Evolutionary conservation across 2,797 vertebrate species (phyloP).

Genomic region (Podargus strigoides): DNA sequence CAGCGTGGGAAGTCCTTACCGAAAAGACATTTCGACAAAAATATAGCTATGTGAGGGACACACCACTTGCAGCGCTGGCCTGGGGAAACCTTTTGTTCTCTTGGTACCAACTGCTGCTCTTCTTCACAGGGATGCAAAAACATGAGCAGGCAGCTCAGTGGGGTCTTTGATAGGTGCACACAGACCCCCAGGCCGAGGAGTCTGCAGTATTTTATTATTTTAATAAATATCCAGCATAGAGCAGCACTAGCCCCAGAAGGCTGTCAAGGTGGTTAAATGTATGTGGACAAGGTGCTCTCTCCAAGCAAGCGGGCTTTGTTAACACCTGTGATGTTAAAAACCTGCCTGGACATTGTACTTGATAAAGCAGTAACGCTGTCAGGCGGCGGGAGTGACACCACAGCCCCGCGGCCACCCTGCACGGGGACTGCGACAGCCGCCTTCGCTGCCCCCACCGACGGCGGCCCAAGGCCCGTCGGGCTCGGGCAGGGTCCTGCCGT

Average conservation of each 20-base stretch:
- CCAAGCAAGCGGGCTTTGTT: not conserved
- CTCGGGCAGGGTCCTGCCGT: no score
- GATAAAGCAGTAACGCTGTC: not conserved
- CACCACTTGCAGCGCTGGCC: not conserved
- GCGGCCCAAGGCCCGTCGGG: not conserved
- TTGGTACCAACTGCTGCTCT: not conserved
- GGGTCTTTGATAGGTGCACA: rapidly evolving
- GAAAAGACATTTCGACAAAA: not conserved
- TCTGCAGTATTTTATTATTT: not conserved
- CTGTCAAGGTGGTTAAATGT: not conserved
- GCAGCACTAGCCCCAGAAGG: not conserved
- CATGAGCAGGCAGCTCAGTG: rapidly evolving
- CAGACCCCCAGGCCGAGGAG: rapidly evolving
- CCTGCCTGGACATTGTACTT: not conserved
- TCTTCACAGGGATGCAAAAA: not conserved
- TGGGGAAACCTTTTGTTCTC: not conserved
- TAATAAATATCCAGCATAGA: not conserved
- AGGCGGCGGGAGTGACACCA: not conserved
- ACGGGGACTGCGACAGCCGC: not conserved
- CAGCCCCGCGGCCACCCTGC: no score
- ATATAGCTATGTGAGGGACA: not conserved
- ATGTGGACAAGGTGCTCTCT: not conserved
- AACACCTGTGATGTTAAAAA: not conserved
- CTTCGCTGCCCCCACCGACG: no score
- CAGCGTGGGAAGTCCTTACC: not conserved